Evolutionary conservation across 2,888 invertebrate species (phyloP), one percentile per base, ranked within the genome.

Genomic region (Polietes domitor): DNA sequence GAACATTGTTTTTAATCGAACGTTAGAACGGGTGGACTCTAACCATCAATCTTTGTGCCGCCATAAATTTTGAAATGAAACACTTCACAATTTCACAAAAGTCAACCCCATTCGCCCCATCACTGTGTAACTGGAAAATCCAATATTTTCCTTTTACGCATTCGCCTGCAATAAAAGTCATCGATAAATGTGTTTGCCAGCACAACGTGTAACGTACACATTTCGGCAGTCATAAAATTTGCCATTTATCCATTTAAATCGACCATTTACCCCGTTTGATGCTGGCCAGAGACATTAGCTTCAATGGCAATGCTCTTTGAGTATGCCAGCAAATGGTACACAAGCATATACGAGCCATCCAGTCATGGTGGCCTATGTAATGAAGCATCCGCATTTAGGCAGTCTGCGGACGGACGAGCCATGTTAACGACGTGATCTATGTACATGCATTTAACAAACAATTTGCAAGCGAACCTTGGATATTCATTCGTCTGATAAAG

Each of bases 171-270:
- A 41, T 65, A 65, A 65, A 65, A 65, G 41, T 41, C 65, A 41
- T 41, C 21, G 12, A 55, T 41, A n/a, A 21, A 65, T 41, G 41
- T 19, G 63, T 37, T 63, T 63, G 55, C 21, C 55, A 50, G 17
- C 19, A 50, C 50, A 50, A 17, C 19, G 9, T 24, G 6, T 2
- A 2, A 10, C 55, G 12, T 17, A n/a, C n/a, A n/a, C n/a, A n/a
- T 21, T 65, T 65, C 3, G 41, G 65, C 5, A 21, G 37, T 15
- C 41, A 65, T 65, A 65, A 65, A 65, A 41, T 41, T 65, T 21
- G n/a, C 32, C 63, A 63, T 63, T 37, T 63, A 63, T 21, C 65
- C 65, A 65, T 65, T 65, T 65, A 65, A 65, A 65, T 65, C 41
- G 65, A 65, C 41, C 37, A 41, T 65, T 41, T 41, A 21, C 37